A percentile compares a stretch with the other conserved stretches of the same genome.
Conservation (phyloP, 2,113 vertebrate genomes). For the Nothobranchius kuhntae region DNA sequence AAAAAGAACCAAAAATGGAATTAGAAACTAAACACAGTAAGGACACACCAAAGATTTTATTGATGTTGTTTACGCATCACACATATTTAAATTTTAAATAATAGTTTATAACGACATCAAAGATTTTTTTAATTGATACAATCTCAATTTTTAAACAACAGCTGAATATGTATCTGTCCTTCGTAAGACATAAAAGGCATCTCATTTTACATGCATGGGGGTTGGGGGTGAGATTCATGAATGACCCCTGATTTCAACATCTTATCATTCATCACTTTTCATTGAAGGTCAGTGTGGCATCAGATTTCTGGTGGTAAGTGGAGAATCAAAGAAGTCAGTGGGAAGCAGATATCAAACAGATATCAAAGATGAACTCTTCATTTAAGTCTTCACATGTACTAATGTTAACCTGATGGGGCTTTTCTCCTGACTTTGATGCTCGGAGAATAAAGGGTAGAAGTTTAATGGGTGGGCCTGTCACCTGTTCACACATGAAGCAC, state of each 20-base stretch:
- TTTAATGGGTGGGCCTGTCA: slow-evolving; percentile 50
- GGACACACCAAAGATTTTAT: too few species aligned
- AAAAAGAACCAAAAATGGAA: too few species aligned
- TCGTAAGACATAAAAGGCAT: slow-evolving; percentile 1
- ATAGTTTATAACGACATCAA: too few species aligned
- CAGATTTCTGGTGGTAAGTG: slow-evolving; percentile 26
- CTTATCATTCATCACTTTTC: slow-evolving; percentile 35
- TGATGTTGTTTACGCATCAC: too few species aligned
- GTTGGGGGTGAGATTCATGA: background rate
- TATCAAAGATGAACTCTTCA: slow-evolving; percentile 68
- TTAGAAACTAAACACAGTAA: too few species aligned
- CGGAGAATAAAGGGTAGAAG: slow-evolving; percentile 60
- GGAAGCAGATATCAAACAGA: slow-evolving; percentile 64
- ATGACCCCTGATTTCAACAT: slow-evolving; percentile 8
- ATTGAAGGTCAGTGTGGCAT: slow-evolving; percentile 38
- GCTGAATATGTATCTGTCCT: background rate
- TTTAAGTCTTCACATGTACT: slow-evolving; percentile 59
- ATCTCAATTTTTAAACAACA: background rate
- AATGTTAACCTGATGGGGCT: slow-evolving; percentile 64
- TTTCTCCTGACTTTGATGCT: slow-evolving; percentile 70
- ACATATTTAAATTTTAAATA: too few species aligned
- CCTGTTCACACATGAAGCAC: slow-evolving; percentile 70
- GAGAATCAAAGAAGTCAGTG: slow-evolving; percentile 51
- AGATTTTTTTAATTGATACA: background rate
- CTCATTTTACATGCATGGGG: slow-evolving; percentile 5